Base-by-base conservation (phyloP, 1,140 invertebrate genomes). In the Vanessa tameamea region DNA sequence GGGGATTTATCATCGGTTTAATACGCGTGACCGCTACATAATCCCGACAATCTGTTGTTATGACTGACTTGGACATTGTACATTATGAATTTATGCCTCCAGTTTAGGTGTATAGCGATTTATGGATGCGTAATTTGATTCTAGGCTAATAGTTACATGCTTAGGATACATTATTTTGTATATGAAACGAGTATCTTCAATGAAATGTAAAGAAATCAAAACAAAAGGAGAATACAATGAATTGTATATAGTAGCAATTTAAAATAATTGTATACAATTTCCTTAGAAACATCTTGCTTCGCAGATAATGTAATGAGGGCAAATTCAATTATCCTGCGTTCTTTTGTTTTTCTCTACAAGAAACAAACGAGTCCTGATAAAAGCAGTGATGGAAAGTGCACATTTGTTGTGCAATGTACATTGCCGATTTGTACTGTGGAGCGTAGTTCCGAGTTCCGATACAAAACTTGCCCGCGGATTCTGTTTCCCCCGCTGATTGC, bases 221-320 rank as follows among this genome's bases (percentile, higher is more conserved):
- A 47, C 50, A 37, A 55, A 65, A 71, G 16, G 9, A 63, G 55
- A 64, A 37, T 12, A 43, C 23, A 55, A 64, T 53, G 31, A 72
- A 55, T 55, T 13, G 13, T 64, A 55, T 53, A 37, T n/a, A 67
- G 50, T 51, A 61, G 59, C 72, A 55, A 67, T 72, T 50, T 75
- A 71, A 71, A 71, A 71, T 47, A 71, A 71, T 53, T 65, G 68
- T 70, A 57, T 64, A 76, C 69, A 72, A 64, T 72, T 79, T 77
- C 53, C 69, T 65, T 67, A 72, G 71, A 66, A 90, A 83, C 82
- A 86, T 91, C 85, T 88, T 90, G 84, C 85, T 88, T 84, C 78
- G 68, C 81, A 87, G 87, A 89, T 89, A 88, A 89, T 88, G 88
- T 92, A 89, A 90, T 89, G 87, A 89, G 83, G 82, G 86, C 78